Conservation (phyloP, 2,888 invertebrate genomes). For the Ectemnius continuus region DNA sequence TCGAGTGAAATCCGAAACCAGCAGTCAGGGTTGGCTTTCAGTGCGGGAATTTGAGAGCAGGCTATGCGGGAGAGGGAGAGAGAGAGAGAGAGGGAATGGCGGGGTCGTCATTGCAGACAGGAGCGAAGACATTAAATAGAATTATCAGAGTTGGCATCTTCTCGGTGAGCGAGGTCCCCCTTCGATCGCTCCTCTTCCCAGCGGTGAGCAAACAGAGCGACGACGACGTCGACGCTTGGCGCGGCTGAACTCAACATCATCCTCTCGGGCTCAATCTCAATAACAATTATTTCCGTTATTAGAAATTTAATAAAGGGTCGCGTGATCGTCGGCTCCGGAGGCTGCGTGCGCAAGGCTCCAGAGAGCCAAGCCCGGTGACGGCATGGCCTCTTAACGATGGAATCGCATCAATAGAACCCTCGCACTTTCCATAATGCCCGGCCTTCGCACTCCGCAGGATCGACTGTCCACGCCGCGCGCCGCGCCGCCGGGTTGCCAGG, state of each 20-base stretch:
- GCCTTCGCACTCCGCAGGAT: slow-evolving; percentile 23
- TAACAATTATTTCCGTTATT: slow-evolving; percentile 75
- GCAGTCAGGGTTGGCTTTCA: background rate
- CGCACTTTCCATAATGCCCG: slow-evolving; percentile 36
- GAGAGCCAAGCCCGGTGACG: slow-evolving; percentile 12
- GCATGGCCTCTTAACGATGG: slow-evolving; percentile 47
- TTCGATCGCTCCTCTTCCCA: slow-evolving; percentile 43
- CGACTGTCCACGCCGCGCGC: slow-evolving; percentile 10
- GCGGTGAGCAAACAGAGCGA: slow-evolving; percentile 10
- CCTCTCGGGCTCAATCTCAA: slow-evolving; percentile 61
- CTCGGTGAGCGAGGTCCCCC: slow-evolving; percentile 24
- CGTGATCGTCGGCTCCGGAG: background rate
- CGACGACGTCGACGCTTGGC: slow-evolving; percentile 26
- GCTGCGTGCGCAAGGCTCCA: too few relatives aligned
- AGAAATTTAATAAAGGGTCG: slow-evolving; percentile 74
- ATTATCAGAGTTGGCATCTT: slow-evolving; percentile 53
- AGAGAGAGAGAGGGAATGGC: background rate
- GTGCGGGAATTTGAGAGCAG: background rate
- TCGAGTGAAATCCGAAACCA: background rate
- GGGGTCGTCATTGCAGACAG: slow-evolving; percentile 39
- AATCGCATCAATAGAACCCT: slow-evolving; percentile 42
- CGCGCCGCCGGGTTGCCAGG: slow-evolving; percentile 16
- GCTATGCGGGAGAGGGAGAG: slow-evolving; percentile 18
- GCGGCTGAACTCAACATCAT: slow-evolving; percentile 49
- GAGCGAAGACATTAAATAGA: slow-evolving; percentile 57